Evolutionary conservation across 2,888 invertebrate genomes (phyloP).

Genomic region (Globia sparganii): DNA sequence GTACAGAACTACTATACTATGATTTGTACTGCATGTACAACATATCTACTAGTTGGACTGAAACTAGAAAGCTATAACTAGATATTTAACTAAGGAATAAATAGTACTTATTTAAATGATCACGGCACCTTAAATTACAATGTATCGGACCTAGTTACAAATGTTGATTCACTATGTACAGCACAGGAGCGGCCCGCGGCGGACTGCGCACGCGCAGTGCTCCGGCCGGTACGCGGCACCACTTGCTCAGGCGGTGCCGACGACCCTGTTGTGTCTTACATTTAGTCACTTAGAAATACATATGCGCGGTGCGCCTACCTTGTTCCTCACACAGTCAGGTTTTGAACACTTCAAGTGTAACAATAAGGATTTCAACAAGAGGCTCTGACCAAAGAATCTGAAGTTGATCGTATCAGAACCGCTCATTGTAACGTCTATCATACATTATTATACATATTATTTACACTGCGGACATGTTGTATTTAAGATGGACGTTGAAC

Average conservation of each 20-base stretch:
- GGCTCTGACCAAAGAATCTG: background rate
- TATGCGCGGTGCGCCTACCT: background rate
- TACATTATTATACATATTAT: constrained; percentile 27
- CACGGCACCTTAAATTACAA: constrained; percentile 45
- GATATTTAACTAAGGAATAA: constrained; percentile 40
- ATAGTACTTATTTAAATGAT: constrained; percentile 41
- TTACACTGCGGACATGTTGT: constrained; percentile 10
- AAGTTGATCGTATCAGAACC: background rate
- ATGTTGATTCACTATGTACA: constrained; percentile 44
- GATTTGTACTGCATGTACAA: constrained; percentile 43
- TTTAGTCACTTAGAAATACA: constrained; percentile 15
- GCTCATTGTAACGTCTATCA: background rate
- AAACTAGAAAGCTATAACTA: constrained; percentile 22
- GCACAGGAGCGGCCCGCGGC: constrained; percentile 6
- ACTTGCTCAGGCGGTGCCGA: background rate
- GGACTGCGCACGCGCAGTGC: background rate
- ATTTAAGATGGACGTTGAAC: background rate
- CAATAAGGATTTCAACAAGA: background rate
- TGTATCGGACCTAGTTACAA: constrained; percentile 10
- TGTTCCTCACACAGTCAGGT: constrained; percentile 15
- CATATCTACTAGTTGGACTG: constrained; percentile 32
- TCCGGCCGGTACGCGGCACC: background rate
- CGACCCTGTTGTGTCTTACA: constrained; percentile 19
- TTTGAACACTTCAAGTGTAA: constrained; percentile 18
- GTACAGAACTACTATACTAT: constrained; percentile 17